These are phyloP conservation scores for Pongo abelii DNA, from an alignment of 2,113 vertebrate species.

Conservation along the genomic window DNA sequence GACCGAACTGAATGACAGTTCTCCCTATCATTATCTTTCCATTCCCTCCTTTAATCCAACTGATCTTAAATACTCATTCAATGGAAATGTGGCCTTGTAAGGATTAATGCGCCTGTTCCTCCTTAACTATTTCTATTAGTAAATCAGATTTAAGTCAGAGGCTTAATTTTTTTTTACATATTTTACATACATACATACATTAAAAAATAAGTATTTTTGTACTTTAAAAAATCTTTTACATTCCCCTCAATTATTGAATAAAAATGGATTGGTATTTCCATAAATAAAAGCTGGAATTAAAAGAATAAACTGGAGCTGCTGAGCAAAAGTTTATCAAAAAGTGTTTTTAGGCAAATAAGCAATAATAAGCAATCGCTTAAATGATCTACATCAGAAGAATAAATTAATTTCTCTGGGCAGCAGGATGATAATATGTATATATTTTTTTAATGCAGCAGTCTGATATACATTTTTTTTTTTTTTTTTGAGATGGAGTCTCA, in stretches of 20 bases:
- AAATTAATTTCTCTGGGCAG: background rate
- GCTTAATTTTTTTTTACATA: too few relatives aligned
- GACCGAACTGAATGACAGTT: background rate
- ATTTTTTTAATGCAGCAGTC: background rate
- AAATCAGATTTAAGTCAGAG: background rate
- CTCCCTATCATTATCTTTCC: background rate
- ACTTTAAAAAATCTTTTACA: too few relatives aligned
- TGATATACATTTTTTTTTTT: background rate
- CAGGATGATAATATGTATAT: background rate
- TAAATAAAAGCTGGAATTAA: background rate
- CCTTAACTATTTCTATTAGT: background rate
- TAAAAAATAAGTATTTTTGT: too few relatives aligned
- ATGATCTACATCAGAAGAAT: constrained; percentile 24
- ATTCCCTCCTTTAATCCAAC: background rate
- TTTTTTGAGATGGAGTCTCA: too few relatives aligned
- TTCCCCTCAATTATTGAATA: background rate
- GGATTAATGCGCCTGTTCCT: background rate
- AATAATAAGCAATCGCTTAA: background rate
- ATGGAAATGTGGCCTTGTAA: background rate
- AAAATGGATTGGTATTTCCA: constrained; percentile 3
- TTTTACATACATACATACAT: too few relatives aligned
- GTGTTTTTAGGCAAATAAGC: background rate
- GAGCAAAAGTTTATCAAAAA: background rate
- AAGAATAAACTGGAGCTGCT: background rate
- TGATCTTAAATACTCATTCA: background rate